Base-by-base conservation (phyloP, 2,113 vertebrate species). In the Grammomys dolichurus region DNA sequence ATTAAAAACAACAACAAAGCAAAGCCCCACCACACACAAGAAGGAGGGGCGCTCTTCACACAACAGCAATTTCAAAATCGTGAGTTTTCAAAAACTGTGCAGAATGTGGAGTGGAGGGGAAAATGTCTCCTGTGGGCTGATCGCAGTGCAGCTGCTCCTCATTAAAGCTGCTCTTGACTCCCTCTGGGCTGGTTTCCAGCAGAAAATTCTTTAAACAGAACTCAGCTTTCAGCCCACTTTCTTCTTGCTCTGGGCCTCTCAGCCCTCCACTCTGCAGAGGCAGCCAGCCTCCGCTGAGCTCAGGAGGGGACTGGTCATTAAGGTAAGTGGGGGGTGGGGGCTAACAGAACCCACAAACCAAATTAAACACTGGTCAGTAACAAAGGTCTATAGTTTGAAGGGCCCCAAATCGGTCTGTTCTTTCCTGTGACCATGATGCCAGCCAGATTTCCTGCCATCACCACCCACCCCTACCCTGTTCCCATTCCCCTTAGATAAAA, bases 81-180 rank as follows among this genome's bases (percentile, higher is more conserved):
- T 97, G 90, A 97, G 97, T 98, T 98, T 98, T 94, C 58, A 97
- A 98, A 98, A 97, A 97, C 97, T 96, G 95, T 93, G 84, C 93
- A 98, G 98, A 98, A 98, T 97, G 96, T 98, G 97, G 97, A 98
- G 96, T 58, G 95, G 97, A 96, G 97, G 65, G 96, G 48, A 95
- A 98, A 98, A 98, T 98, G 98, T 98, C 98, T 98, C 98, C 96
- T 98, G 98, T 98, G 98, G 98, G 98, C 96, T 98, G 97, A 95
- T 97, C 95, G 98, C 97, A 96, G 98, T 97, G 98, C 98, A 99
- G 98, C 98, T 99, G 98, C 98, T 98, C 98, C 98, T 98, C 98
- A 98, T 99, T 98, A 99, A 98, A 98, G 98, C 98, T 98, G 98
- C 98, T 99, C 98, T 98, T 98, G 98, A 98, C 98, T 98, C 98